Conservation (phyloP, 1,140 invertebrate species). For the Diachasma alloeum region DNA sequence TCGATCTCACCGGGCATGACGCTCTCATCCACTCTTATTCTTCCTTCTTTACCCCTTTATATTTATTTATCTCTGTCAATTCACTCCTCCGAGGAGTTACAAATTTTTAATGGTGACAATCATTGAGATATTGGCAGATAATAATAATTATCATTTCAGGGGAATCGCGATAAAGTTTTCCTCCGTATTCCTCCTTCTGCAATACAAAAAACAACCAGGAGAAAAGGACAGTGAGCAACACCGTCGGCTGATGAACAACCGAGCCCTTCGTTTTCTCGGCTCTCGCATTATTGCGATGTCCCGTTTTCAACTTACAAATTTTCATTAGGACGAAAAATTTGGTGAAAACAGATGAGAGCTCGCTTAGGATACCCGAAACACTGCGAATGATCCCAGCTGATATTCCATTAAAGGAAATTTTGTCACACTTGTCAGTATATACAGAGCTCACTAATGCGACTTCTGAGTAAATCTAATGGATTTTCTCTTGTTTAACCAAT, state of each 20-base stretch:
- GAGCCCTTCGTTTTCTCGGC: conserved; percentile 21
- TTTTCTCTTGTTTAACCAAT: not conserved
- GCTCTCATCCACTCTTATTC: conserved; percentile 50
- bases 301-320: not conserved
- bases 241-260: conserved; percentile 16
- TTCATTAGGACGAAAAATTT: not conserved
- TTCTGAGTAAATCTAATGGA: not conserved
- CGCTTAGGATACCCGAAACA: no score
- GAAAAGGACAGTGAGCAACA: not conserved
- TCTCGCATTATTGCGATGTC: conserved; percentile 43
- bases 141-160: not conserved
- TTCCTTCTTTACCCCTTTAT: not conserved
- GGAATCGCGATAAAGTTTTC: not conserved
- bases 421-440: not conserved
- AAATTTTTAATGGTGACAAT: not conserved
- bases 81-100: not conserved
- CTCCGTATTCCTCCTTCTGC: conserved; percentile 1
- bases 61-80: not conserved
- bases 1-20: conserved; percentile 59
- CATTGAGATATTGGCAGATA: not conserved
- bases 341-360: not conserved
- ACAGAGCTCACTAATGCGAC: not conserved
- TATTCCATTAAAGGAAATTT: not conserved
- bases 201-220: conserved; percentile 5
- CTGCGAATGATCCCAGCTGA: no score